These are phyloP conservation scores for Himalopsyche anomala DNA, from an alignment of 2,888 invertebrate species.

Conservation along the genomic window DNA sequence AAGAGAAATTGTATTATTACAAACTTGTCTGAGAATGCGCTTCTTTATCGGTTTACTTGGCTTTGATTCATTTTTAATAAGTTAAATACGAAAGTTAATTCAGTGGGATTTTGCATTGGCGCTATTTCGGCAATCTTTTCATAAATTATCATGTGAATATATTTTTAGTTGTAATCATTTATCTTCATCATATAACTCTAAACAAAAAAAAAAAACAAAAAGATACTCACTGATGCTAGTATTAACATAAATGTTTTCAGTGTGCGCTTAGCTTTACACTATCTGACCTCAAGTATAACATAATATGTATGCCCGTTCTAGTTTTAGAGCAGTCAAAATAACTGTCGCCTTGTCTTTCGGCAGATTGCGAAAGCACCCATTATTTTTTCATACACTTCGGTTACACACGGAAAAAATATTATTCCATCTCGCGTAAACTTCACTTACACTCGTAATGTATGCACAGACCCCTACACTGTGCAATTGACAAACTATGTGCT, in stretches of 20 bases:
- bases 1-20: too few relatives aligned
- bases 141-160: too few relatives aligned
- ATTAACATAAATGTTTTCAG: background rate
- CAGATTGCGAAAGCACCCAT: background rate
- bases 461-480: background rate
- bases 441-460: conserved; percentile 14
- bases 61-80: too few relatives aligned
- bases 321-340: background rate
- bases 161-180: too few relatives aligned
- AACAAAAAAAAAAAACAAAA: too few relatives aligned
- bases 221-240: too few relatives aligned
- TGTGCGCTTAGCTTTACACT: background rate
- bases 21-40: too few relatives aligned
- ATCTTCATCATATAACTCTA: too few relatives aligned
- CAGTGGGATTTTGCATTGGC: too few relatives aligned
- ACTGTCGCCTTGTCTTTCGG: conserved; percentile 8
- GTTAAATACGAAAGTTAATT: too few relatives aligned
- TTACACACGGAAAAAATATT: conserved; percentile 11
- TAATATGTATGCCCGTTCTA: background rate
- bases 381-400: background rate
- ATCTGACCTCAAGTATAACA: background rate
- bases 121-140: too few relatives aligned
- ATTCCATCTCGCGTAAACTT: conserved; percentile 3
- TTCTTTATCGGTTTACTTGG: too few relatives aligned
- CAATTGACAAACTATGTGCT: background rate